Base-by-base conservation (phyloP, 1,140 invertebrate species). In the Hypsibius dujardini region DNA sequence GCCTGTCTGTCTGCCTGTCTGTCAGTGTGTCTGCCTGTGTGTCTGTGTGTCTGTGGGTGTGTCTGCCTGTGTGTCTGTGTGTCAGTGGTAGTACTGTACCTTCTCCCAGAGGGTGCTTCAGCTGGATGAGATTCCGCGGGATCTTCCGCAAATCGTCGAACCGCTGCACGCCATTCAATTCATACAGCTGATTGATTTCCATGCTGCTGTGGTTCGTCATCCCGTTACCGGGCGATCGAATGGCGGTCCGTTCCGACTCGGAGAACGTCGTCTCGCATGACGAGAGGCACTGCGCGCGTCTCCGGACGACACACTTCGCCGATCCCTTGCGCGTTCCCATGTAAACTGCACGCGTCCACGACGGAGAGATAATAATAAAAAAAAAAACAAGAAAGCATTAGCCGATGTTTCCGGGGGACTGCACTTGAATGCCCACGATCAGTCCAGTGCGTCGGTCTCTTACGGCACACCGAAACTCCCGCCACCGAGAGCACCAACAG, bases 331-430 rank as follows among this genome's bases (percentile, higher is more conserved):
- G 62, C 3, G 3, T 3, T 14, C 7, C 62, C 7, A 67, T 14
- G 42, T 14, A 67, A 7, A 67, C 62, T 67, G 62, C n/a, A n/a
- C n/a, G n/a, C n/a, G n/a, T n/a, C n/a, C n/a, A n/a, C n/a, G n/a
- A n/a, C n/a, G n/a, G n/a, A n/a, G n/a, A n/a, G n/a, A n/a, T n/a
- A n/a, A n/a, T n/a, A n/a, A n/a, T n/a, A n/a, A n/a, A 56, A 56
- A n/a, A 56, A 56, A 56, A 56, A 56, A 56, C 50, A 56, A 56
- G n/a, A 56, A n/a, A n/a, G n/a, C n/a, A n/a, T n/a, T n/a, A n/a
- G n/a, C n/a, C n/a, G n/a, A n/a, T n/a, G n/a, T n/a, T n/a, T n/a
- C n/a, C n/a, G n/a, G n/a, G n/a, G n/a, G n/a, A n/a, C n/a, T n/a
- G n/a, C n/a, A n/a, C n/a, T n/a, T n/a, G n/a, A n/a, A n/a, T n/a